Base-by-base conservation (phyloP, 2,888 invertebrate genomes). In the Camptogramma bilineatum region DNA sequence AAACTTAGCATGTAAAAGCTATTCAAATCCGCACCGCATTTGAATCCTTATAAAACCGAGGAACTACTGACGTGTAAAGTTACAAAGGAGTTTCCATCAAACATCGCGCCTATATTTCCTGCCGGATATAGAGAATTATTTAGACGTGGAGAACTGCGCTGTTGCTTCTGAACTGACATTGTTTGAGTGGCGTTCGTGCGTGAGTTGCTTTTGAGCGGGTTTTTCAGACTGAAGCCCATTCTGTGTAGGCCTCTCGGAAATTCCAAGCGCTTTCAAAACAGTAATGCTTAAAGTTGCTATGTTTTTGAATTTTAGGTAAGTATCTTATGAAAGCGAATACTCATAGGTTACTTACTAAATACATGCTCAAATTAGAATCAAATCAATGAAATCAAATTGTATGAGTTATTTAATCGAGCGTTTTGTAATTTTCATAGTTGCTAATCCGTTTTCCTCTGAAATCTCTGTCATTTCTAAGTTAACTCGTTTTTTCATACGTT, bases 91-190 rank as follows among this genome's bases (percentile, higher is more conserved):
- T 57, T 60, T 58, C 55, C 56, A 60, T 31, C 34, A 58, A 57
- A 61, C 57, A 62, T 39, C 1, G 46, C 18, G 34, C 34, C 48
- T 56, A 57, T 70, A 64, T 75, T 76, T 78, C 71, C 70, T 62
- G 60, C 66, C 61, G 71, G 73, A 73, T 77, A 73, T 66, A 69
- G 73, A 72, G 75, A 72, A 76, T 76, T 73, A 76, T 74, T 78
- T 73, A 58, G 61, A 70, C 62, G 68, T 66, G 68, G 60, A 64
- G 57, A 73, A 73, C 69, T 69, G 62, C 46, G 57, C 52, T 48
- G 53, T 65, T 65, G 71, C 67, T 70, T 64, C 69, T 65, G 64
- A 69, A 72, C 66, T 69, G 70, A 56, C 67, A 69, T 73, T 69
- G 71, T 77, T 74, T 72, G 74, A 72, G 72, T 72, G 67, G 72